These are phyloP conservation scores for Oreotrochilus melanogaster DNA, from an alignment of 2,113 vertebrate species.

Conservation along the genomic window DNA sequence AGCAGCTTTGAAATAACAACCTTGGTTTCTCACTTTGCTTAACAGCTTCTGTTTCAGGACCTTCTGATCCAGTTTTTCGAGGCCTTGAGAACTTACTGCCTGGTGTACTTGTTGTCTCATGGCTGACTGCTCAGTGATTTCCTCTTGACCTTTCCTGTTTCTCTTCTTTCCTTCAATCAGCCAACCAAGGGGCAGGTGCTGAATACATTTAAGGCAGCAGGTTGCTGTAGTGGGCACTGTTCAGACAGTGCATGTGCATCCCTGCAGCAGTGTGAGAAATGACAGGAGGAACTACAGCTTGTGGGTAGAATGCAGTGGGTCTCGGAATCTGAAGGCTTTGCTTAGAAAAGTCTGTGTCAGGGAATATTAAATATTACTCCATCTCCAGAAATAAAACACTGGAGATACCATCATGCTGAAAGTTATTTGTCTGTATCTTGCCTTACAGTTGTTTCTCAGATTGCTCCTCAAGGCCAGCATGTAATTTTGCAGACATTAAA, in stretches of 20 bases:
- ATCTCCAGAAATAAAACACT: neutral
- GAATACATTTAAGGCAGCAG: neutral
- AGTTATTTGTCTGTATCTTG: neutral
- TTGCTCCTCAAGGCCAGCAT: neutral
- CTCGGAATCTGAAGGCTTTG: neutral
- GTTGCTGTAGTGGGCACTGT: neutral
- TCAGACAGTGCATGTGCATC: neutral
- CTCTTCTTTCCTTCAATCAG: neutral
- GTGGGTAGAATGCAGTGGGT: neutral
- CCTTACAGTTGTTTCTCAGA: neutral
- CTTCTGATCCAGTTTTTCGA: conserved; percentile 2
- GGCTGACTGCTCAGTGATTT: neutral
- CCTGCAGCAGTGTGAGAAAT: neutral
- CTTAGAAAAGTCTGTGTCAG: neutral
- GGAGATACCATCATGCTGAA: neutral
- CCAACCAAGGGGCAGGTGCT: neutral
- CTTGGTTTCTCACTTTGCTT: conserved; percentile 12
- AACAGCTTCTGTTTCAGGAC: conserved; percentile 21
- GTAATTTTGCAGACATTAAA: neutral
- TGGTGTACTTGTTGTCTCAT: neutral
- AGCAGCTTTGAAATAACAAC: neutral
- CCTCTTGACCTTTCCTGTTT: neutral
- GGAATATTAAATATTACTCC: neutral
- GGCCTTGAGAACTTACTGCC: neutral
- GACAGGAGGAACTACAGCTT: fast-evolving